Evolutionary conservation across 2,888 invertebrate genomes (phyloP), one percentile per base, ranked within the genome.

Genomic region (Heliconius ismenius): DNA sequence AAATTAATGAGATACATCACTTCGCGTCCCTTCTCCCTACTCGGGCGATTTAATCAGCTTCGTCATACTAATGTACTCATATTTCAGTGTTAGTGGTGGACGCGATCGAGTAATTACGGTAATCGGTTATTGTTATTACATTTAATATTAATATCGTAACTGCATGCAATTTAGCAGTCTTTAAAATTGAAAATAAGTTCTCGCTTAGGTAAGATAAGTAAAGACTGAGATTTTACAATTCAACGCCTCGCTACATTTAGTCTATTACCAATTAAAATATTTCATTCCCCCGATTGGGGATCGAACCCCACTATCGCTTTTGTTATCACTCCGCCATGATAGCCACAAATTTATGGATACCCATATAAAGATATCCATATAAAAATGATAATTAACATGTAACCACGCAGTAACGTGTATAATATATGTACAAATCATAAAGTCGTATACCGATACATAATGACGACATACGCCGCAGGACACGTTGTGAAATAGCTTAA

Each of bases 41-140:
- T 49, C 68, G 63, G 24, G 58, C 72, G 70, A 79, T 73, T 77
- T 79, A 74, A 72, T 78, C 76, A 78, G 76, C 60, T 70, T 63
- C 73, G 73, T 58, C 63, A 64, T 63, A 49, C 73, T 78, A 70
- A 78, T 68, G 43, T 62, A 63, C 60, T 73, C 62, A 63, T 62
- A 73, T 63, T 18, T 39, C 62, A 39, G 39, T 26, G 39, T 39
- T 62, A 73, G 73, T 62, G 73, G 39, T 43, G 62, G 62, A 36
- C 58, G 73, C 3, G 9, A 24, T 36, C 60, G 4, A 69, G 28
- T 69, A 54, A 32, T 54, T 58, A 70, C n/a, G n/a, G 15, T 58
- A 54, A 70, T 54, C n/a, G 32, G 13, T 32, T 54, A 10, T 49
- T 28, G 11, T 24, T 68, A 68, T 49, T 54, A 13, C 18, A 43